Conservation (phyloP, 2,888 invertebrate species). For the Volucella inanis region DNA sequence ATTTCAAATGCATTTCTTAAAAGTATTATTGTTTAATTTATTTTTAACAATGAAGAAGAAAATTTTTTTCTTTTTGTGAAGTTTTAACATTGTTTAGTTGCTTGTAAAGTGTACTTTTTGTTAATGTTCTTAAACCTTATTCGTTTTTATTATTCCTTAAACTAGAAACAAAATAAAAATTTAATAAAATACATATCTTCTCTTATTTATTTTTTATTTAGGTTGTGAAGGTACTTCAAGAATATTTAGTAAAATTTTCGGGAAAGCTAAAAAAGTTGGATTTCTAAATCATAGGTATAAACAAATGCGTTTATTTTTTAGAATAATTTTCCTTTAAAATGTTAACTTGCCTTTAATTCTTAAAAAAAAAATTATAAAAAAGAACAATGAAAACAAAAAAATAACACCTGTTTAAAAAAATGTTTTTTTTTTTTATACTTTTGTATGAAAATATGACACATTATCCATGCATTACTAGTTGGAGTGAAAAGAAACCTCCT, state of each 20-base stretch:
- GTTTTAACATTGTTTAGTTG: no score
- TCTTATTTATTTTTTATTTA: slow-evolving; percentile 6
- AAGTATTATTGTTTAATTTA: no score
- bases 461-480: no score
- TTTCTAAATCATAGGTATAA: not conserved
- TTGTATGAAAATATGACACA: no score
- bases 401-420: not conserved
- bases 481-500: no score
- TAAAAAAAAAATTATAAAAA: no score
- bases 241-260: no score
- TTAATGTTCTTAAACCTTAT: not conserved
- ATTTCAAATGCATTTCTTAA: no score
- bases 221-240: not conserved
- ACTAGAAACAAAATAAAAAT: not conserved
- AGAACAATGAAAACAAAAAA: not conserved
- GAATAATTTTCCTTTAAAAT: not conserved
- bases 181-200: slow-evolving; percentile 1
- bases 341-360: not conserved
- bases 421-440: no score
- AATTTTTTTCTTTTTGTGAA: no score
- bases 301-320: slow-evolving; percentile 6
- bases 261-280: not conserved
- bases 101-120: not conserved
- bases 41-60: no score
- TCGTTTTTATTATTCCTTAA: no score